phyloP scores from a whole-genome alignment of 1,140 invertebrate species.

The Epicauta chinensis region DNA sequence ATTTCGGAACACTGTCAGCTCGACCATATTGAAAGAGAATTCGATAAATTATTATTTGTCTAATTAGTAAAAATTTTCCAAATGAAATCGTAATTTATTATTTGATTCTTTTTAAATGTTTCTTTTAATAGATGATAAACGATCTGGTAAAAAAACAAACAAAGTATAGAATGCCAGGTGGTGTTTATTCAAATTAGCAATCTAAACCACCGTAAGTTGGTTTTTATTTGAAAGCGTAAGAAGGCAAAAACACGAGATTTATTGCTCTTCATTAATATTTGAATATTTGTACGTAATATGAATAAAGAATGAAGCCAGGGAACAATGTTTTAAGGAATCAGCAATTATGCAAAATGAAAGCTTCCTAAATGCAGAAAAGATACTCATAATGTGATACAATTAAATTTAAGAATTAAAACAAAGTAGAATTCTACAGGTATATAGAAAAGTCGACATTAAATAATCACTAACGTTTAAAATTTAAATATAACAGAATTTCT shows the following conservation, averaged over 20 bases:
- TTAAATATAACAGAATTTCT: too few species aligned
- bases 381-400: constrained; percentile 15
- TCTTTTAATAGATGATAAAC: too few species aligned
- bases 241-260: constrained; percentile 13
- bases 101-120: too few species aligned
- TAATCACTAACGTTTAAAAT: too few species aligned
- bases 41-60: too few species aligned
- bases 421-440: background rate
- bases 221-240: constrained; percentile 9
- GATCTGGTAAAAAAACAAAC: too few species aligned
- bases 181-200: constrained; percentile 12
- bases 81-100: too few species aligned
- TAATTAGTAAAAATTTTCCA: too few species aligned
- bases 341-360: constrained; percentile 16
- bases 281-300: constrained; percentile 13
- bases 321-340: constrained; percentile 16
- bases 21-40: too few species aligned
- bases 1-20: too few species aligned
- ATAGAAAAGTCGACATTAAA: too few species aligned
- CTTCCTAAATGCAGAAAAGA: constrained; percentile 13
- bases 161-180: too few species aligned
- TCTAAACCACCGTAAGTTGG: constrained; percentile 8
- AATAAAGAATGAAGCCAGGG: constrained; percentile 15
- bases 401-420: constrained; percentile 16
- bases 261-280: constrained; percentile 17